Percentiles rank a stretch among this genome's conserved stretches.
Conservation (phyloP, 2,113 vertebrate species). For the Indicator maculatus region DNA sequence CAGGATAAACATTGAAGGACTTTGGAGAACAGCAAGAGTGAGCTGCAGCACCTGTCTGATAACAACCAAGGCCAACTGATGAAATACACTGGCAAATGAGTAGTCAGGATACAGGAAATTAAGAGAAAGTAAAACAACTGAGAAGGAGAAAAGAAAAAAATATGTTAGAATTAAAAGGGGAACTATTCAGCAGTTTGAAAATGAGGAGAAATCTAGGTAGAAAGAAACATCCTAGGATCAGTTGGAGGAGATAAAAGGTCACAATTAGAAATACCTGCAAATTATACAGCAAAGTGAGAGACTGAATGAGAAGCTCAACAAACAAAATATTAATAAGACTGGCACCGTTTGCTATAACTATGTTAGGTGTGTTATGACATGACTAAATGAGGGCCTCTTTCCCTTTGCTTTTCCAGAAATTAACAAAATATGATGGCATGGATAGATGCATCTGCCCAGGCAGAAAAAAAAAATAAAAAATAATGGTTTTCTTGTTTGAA, state of each 20-base stretch:
- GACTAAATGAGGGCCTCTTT: background rate
- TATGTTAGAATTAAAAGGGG: background rate
- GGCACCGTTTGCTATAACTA: background rate
- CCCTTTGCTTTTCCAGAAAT: background rate
- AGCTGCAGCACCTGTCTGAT: background rate
- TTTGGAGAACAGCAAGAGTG: background rate
- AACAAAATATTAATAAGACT: background rate
- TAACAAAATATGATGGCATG: background rate
- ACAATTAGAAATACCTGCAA: background rate
- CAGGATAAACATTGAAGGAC: background rate
- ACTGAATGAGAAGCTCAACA: background rate
- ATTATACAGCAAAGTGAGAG: background rate
- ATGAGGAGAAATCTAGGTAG: background rate
- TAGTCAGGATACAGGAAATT: background rate
- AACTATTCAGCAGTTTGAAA: conserved; percentile 1
- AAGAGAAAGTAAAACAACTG: background rate
- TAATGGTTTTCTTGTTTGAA: too few relatives aligned
- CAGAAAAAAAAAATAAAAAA: background rate
- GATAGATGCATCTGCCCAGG: background rate
- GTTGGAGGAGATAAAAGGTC: background rate
- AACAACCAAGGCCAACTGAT: background rate
- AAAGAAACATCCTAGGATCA: background rate
- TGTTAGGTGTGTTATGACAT: background rate
- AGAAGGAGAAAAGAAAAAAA: background rate
- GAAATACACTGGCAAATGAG: background rate